Evolutionary conservation across 2,113 vertebrate species (phyloP).

Genomic region (Cryptotis parvus): DNA sequence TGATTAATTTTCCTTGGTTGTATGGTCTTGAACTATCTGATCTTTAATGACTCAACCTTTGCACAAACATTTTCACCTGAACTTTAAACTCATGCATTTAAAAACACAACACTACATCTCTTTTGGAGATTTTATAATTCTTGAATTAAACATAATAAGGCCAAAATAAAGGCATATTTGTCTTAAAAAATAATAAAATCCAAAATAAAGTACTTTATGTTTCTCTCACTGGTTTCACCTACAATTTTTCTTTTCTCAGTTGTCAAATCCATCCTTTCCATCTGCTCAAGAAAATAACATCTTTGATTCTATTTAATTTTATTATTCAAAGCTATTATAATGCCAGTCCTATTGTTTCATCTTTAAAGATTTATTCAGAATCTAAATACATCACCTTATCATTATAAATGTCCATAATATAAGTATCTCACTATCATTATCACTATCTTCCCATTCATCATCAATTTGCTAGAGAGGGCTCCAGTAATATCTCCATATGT

Average conservation of each 20-base stretch:
- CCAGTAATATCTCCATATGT: too few species aligned
- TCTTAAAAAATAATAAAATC: neutral
- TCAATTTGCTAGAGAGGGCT: too few species aligned
- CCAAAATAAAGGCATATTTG: too few species aligned
- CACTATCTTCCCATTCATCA: too few species aligned
- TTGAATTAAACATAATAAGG: neutral
- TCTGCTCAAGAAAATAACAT: neutral
- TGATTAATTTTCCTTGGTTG: neutral
- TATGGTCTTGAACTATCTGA: neutral
- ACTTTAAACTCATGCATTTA: neutral
- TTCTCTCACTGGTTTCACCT: neutral
- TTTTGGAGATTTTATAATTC: neutral
- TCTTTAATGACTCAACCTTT: neutral
- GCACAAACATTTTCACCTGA: neutral
- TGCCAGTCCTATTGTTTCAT: neutral
- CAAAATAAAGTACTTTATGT: neutral
- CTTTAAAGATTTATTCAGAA: neutral
- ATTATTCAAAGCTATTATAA: neutral
- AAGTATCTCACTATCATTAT: neutral
- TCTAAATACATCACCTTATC: neutral
- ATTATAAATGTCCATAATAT: neutral
- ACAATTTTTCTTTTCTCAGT: neutral
- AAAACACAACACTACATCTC: neutral
- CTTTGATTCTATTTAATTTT: neutral
- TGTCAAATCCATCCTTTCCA: neutral